phyloP scores from a whole-genome alignment of 2,888 invertebrate species.

The Drosophila robusta region DNA sequence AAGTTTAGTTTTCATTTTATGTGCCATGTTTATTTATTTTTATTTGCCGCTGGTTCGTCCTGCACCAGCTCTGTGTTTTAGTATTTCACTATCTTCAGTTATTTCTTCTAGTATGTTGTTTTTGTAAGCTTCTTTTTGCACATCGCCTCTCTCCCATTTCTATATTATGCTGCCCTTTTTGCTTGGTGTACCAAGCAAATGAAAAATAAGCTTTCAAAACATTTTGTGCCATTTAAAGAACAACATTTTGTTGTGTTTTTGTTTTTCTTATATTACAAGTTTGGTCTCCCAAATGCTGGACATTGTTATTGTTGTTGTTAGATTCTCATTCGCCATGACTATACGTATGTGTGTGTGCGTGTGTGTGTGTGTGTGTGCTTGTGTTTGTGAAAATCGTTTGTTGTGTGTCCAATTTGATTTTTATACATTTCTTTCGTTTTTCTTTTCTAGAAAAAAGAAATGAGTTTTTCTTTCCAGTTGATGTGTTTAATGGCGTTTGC shows the following conservation, averaged over 20 bases:
- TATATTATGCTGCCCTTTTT: constrained; percentile 54
- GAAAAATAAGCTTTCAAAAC: constrained; percentile 80
- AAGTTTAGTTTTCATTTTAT: constrained; percentile 80
- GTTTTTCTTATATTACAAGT: constrained; percentile 77
- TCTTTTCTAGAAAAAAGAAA: constrained; percentile 55
- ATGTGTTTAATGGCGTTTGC: constrained; percentile 81
- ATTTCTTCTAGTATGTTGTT: constrained; percentile 50
- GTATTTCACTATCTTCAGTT: constrained; percentile 60
- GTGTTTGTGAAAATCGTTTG: constrained; percentile 59
- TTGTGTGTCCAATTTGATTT: constrained; percentile 75
- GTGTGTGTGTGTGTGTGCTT: constrained; percentile 48
- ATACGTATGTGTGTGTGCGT: constrained; percentile 25
- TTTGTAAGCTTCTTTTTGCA: constrained; percentile 10
- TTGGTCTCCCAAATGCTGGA: constrained; percentile 67
- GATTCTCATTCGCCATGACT: constrained; percentile 4
- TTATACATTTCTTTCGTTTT: constrained; percentile 51
- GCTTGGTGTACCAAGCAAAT: constrained; percentile 64
- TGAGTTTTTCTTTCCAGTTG: constrained; percentile 80
- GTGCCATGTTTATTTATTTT: constrained; percentile 81
- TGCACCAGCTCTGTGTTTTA: constrained; percentile 37
- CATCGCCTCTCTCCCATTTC: constrained; percentile 5
- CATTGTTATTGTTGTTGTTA: constrained; percentile 56
- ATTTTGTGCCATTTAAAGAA: constrained; percentile 81
- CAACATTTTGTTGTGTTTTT: constrained; percentile 71
- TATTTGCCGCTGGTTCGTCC: constrained; percentile 65